Evolutionary conservation across 2,113 vertebrate species (phyloP).

Genomic region (Brachyhypopomus gauderio): DNA sequence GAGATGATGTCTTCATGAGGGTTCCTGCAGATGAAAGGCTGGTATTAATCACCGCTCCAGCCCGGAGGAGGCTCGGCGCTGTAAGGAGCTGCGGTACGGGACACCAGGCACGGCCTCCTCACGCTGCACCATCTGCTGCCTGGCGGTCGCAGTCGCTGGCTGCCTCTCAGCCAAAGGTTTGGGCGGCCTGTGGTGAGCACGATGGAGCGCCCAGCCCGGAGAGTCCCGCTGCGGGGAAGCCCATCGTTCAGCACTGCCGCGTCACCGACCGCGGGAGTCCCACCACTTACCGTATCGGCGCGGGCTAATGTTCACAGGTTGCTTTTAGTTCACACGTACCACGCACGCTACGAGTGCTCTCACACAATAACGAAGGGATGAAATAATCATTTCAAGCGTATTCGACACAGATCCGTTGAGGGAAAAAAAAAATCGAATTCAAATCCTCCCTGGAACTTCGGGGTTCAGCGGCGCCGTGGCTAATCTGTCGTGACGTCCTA

Average conservation of each 20-base stretch:
- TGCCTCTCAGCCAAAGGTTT: slow-evolving; percentile 43
- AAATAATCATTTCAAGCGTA: background rate
- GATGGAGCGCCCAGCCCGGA: slow-evolving; percentile 24
- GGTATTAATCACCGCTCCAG: slow-evolving; percentile 72
- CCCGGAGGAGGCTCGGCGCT: slow-evolving; percentile 63
- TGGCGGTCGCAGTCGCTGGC: slow-evolving; percentile 19
- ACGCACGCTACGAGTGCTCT: background rate
- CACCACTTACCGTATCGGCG: slow-evolving; percentile 23
- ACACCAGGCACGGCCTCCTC: slow-evolving; percentile 36
- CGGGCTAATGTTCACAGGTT: background rate
- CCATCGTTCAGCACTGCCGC: slow-evolving; percentile 22
- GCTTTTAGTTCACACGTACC: background rate
- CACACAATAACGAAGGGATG: background rate
- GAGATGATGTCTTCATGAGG: slow-evolving; percentile 68
- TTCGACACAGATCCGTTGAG: background rate
- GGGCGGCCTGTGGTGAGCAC: slow-evolving; percentile 15
- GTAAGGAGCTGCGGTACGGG: slow-evolving; percentile 58
- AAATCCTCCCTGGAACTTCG: background rate
- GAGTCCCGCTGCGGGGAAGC: background rate
- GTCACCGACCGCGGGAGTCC: background rate
- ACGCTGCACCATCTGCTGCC: slow-evolving; percentile 66
- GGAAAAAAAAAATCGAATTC: background rate
- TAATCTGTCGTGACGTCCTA: slow-evolving; percentile 32
- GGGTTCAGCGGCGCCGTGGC: slow-evolving; percentile 3
- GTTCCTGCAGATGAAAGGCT: slow-evolving; percentile 68